Percentiles rank a stretch among this genome's conserved stretches.
Conservation (phyloP, 2,797 vertebrate species). For the Melopsittacus undulatus region DNA sequence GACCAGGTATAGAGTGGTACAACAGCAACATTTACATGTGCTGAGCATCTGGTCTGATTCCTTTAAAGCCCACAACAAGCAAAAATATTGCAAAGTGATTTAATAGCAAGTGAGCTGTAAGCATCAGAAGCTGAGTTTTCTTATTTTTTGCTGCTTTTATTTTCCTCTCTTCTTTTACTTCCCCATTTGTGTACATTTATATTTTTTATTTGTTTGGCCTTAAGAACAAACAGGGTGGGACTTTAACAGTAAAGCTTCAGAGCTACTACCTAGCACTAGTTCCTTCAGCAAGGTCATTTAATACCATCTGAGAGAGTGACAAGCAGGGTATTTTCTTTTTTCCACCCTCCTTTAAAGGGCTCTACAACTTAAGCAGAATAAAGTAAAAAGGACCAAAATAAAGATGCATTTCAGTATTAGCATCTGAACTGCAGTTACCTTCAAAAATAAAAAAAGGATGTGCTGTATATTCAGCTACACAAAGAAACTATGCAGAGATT, state of each 20-base stretch:
- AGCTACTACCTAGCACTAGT: neutral
- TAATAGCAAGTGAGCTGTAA: neutral
- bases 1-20: neutral
- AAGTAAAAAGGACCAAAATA: neutral
- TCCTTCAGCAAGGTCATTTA: neutral
- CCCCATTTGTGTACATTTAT: neutral
- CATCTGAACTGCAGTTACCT: neutral
- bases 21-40: neutral
- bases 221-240: neutral
- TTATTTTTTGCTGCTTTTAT: fast-evolving
- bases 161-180: neutral
- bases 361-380: neutral
- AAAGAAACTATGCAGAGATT: neutral
- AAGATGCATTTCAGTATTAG: neutral
- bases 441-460: neutral
- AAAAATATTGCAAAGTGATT: neutral
- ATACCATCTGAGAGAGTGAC: neutral
- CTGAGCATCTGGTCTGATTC: neutral
- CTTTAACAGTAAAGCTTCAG: neutral
- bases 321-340: neutral
- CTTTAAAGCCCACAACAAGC: neutral
- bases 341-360: neutral
- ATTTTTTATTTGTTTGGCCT: neutral
- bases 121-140: neutral
- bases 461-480: neutral